Evolutionary conservation across 1,140 invertebrate genomes (phyloP).

Genomic region (Liolophura sinensis): DNA sequence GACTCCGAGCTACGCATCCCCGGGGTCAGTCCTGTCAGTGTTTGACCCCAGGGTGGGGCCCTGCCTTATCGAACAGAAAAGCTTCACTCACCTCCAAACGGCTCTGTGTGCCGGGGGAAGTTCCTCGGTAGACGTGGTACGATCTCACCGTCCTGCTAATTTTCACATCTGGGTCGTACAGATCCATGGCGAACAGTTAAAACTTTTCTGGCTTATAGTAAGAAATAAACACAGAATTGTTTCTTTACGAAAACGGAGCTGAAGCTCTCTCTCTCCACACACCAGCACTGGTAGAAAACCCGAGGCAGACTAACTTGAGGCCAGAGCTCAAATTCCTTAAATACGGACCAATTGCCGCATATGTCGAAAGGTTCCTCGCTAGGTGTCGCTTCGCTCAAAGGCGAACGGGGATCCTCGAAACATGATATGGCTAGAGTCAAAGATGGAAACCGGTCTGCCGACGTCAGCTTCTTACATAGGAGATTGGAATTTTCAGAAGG

Average conservation of each 20-base stretch:
- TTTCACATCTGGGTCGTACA: conserved; percentile 29
- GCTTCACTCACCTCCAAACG: conserved; percentile 46
- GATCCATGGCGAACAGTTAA: conserved; percentile 13
- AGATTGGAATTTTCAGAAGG: no score
- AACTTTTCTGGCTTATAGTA: background rate
- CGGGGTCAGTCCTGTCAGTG: background rate
- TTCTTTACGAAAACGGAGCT: conserved; percentile 11
- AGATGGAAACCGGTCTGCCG: background rate
- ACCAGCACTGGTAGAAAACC: conserved; percentile 20
- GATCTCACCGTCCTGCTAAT: conserved; percentile 26
- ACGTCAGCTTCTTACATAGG: background rate
- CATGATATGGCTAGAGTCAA: background rate
- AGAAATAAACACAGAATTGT: conserved; percentile 12
- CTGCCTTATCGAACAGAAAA: background rate
- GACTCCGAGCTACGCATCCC: no score
- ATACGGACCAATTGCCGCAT: conserved; percentile 18
- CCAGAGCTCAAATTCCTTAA: conserved; percentile 24
- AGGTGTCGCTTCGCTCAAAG: conserved; percentile 17
- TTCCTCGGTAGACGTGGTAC: conserved; percentile 52
- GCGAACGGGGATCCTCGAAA: conserved; percentile 1
- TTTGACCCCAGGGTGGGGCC: background rate
- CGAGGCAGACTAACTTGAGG: conserved; percentile 22
- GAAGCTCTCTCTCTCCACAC: conserved; percentile 21
- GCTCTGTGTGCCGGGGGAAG: conserved; percentile 48
- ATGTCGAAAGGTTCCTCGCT: conserved; percentile 16